Conservation (phyloP, 2,888 invertebrate genomes). For the Chaetoderma sp. region DNA sequence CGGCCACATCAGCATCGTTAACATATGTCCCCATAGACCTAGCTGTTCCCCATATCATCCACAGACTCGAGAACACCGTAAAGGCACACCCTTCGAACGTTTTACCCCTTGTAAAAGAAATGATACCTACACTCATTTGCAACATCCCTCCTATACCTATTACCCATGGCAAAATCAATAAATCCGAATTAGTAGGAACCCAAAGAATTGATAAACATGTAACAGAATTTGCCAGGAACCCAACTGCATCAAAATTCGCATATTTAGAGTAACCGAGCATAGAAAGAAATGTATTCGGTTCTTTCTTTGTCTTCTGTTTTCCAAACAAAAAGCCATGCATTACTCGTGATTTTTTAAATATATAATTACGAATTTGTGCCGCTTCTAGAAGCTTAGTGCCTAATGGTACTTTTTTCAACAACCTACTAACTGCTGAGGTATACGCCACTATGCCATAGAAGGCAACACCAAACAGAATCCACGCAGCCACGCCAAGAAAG, state of each 20-base stretch:
- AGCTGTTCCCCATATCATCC: slow-evolving; percentile 48
- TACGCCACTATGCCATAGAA: slow-evolving; percentile 46
- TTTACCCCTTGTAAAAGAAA: slow-evolving; percentile 43
- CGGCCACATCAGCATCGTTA: slow-evolving; percentile 32
- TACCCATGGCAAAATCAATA: slow-evolving; percentile 43
- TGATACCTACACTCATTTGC: slow-evolving; percentile 43
- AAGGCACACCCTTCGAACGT: slow-evolving; percentile 48
- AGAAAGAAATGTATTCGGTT: slow-evolving; percentile 27
- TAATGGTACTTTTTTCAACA: slow-evolving; percentile 37
- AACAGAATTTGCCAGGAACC: slow-evolving; percentile 45
- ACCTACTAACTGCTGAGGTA: slow-evolving; percentile 30
- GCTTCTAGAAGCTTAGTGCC: slow-evolving; percentile 30
- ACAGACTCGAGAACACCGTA: slow-evolving; percentile 41
- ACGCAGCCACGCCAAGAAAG: slow-evolving; percentile 42
- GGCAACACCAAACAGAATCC: slow-evolving; percentile 41
- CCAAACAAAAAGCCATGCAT: slow-evolving; percentile 30
- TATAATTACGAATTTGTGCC: slow-evolving; percentile 14
- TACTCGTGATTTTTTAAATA: slow-evolving; percentile 20
- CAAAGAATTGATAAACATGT: slow-evolving; percentile 41
- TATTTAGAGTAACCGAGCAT: slow-evolving; percentile 48
- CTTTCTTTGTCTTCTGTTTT: neutral
- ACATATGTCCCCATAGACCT: slow-evolving; percentile 29
- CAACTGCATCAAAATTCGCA: slow-evolving; percentile 41
- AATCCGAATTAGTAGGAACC: slow-evolving; percentile 25
- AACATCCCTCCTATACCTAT: slow-evolving; percentile 43